Evolutionary conservation across 2,888 invertebrate genomes (phyloP), one percentile per base, ranked within the genome.

Genomic region (Volucella zonaria): DNA sequence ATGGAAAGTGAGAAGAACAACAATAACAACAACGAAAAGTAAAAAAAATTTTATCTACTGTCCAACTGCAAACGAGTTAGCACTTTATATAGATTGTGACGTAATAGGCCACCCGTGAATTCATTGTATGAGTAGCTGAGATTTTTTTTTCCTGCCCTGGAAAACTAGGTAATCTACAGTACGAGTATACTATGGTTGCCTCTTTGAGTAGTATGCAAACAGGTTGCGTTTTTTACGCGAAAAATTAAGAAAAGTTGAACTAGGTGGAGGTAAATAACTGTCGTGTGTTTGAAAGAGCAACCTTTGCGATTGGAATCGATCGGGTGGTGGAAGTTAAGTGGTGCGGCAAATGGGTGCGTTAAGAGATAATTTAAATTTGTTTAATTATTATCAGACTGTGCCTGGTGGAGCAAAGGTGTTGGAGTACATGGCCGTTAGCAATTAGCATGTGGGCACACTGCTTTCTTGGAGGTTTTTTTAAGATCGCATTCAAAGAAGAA

Each of bases 1-100:
- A 79, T 79, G 59, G 54, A 67, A 83, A 83, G 79, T 80, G 75
- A 83, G 58, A 71, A 66, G 59, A 70, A 56, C 31, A 31, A 31
- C 31, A 31, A 40, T 23, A 66, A 38, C 15, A 52, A 43, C 47
- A 23, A 58, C 10, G 61, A 43, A 71, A 42, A 66, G 51, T 43
- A 51, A 47, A 15, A 31, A 56, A 66, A 61, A 62, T 11, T 45
- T 45, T 67, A 23, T 61, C 62, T 67, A 67, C 18, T 71, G 52
- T 70, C 51, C 47, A 45, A 49, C 54, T 56, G 49, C 12, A 58
- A 78, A 79, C 75, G 54, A 71, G 79, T 79, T 70, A 43, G 43
- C 49, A 54, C 58, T 56, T 70, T 49, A 68, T 52, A 40, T 52
- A 15, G 45, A 62, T 40, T 51, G 56, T 83, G 79, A 76, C 66